Percentiles rank a stretch among this genome's conserved stretches.
phyloP scores from a whole-genome alignment of 2,888 invertebrate genomes.

The Meghimatium bilineatum region DNA sequence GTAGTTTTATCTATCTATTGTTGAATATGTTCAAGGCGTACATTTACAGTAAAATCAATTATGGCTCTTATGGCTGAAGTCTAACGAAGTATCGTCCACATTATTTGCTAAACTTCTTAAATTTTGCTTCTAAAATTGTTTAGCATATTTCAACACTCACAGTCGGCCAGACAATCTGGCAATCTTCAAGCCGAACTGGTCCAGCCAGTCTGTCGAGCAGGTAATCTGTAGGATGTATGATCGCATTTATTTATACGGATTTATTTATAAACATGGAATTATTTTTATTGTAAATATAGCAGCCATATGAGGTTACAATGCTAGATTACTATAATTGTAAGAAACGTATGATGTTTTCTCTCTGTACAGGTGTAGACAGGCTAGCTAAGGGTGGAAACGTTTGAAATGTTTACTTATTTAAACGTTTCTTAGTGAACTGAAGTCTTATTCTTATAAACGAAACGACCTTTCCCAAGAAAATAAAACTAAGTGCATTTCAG shows the following conservation, averaged over 20 bases:
- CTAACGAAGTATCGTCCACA: neutral
- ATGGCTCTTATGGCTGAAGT: neutral
- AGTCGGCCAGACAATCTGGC: constrained; percentile 4
- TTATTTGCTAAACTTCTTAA: neutral
- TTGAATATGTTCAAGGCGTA: too few species aligned
- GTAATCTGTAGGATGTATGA: neutral
- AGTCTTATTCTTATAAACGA: too few species aligned
- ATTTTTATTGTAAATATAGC: neutral
- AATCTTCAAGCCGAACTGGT: neutral
- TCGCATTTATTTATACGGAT: neutral
- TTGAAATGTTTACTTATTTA: too few species aligned
- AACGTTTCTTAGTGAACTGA: too few species aligned
- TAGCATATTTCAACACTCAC: neutral
- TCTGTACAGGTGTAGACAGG: neutral
- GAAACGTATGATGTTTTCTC: neutral
- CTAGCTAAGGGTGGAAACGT: neutral
- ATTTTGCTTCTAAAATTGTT: neutral
- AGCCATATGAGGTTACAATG: neutral
- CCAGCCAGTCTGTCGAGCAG: constrained; percentile 11
- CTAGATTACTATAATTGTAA: neutral
- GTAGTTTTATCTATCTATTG: too few species aligned
- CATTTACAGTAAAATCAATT: neutral
- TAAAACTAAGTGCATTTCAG: too few species aligned
- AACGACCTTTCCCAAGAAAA: too few species aligned
- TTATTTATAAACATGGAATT: neutral